phyloP scores from a whole-genome alignment of 2,888 invertebrate genomes.

The Dilophus febrilis region DNA sequence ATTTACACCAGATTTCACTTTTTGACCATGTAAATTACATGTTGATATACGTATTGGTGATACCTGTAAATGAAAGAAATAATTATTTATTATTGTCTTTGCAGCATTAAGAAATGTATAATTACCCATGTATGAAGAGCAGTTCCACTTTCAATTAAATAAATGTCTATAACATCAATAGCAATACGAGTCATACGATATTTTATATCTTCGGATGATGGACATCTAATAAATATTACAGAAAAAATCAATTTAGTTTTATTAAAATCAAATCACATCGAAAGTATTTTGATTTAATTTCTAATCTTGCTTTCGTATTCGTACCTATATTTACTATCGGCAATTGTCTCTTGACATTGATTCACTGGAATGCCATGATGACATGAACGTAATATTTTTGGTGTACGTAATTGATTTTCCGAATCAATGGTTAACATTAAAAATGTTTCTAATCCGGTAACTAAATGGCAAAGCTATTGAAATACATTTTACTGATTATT shows the following conservation, averaged over 20 bases:
- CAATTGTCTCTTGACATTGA: conserved; percentile 50
- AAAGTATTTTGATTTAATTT: too few species aligned
- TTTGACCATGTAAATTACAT: conserved; percentile 89
- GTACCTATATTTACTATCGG: conserved; percentile 46
- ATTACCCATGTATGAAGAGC: conserved; percentile 68
- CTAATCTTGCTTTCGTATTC: too few species aligned
- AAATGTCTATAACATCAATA: conserved; percentile 77
- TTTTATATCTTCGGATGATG: conserved; percentile 70
- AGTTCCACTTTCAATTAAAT: conserved; percentile 76
- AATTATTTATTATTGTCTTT: background rate
- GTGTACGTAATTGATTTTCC: conserved; percentile 78
- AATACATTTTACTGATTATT: conserved; percentile 6
- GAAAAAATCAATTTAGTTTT: too few species aligned
- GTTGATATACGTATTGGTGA: conserved; percentile 76
- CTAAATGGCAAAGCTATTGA: conserved; percentile 68
- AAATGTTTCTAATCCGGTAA: conserved; percentile 78
- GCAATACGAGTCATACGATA: conserved; percentile 84
- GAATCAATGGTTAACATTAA: conserved; percentile 67
- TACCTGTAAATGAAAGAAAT: conserved; percentile 34
- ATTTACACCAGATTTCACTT: conserved; percentile 78
- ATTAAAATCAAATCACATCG: too few species aligned
- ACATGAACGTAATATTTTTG: conserved; percentile 60
- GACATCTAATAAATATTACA: conserved; percentile 35
- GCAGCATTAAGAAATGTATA: too few species aligned
- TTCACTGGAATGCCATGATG: conserved; percentile 58